Percentiles rank a stretch among this genome's conserved stretches.
These are phyloP conservation scores for Enteromius fasciolatus DNA, from an alignment of 2,797 vertebrate genomes.

Conservation along the genomic window DNA sequence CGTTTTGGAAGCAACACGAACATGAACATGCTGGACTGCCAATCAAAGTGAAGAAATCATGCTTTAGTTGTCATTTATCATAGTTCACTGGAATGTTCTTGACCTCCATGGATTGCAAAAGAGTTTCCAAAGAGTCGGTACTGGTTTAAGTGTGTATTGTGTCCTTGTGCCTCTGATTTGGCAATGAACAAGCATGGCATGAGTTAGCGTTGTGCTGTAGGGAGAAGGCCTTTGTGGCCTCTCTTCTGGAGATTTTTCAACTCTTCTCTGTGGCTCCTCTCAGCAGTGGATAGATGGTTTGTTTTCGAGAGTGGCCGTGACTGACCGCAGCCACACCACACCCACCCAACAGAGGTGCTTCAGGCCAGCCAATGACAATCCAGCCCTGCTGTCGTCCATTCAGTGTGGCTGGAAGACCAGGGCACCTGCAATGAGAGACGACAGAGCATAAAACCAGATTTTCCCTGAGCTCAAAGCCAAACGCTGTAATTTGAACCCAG, in stretches of 20 bases:
- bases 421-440: slow-evolving; percentile 47
- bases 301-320: slow-evolving; percentile 36
- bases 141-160: slow-evolving; percentile 19
- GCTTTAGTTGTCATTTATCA: not conserved
- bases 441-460: slow-evolving; percentile 30
- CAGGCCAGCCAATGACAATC: slow-evolving; percentile 37
- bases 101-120: slow-evolving; percentile 26
- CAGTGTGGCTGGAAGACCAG: slow-evolving; percentile 22
- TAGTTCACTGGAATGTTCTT: slow-evolving; percentile 22
- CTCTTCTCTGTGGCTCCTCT: slow-evolving; percentile 27
- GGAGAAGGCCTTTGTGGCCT: slow-evolving; percentile 20
- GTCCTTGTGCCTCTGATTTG: slow-evolving; percentile 43
- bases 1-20: slow-evolving; percentile 16
- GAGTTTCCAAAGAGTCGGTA: slow-evolving; percentile 21
- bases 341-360: slow-evolving; percentile 26
- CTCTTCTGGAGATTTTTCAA: not conserved
- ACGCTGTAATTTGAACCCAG: slow-evolving; percentile 19
- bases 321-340: slow-evolving; percentile 29
- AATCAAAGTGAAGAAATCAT: slow-evolving; percentile 32
- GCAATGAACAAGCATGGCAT: slow-evolving; percentile 36
- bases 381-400: slow-evolving; percentile 37
- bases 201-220: slow-evolving; percentile 28
- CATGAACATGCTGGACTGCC: slow-evolving; percentile 25
- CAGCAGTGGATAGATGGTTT: slow-evolving; percentile 38
- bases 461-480: slow-evolving; percentile 15